Conservation (phyloP, 2,113 vertebrate species). For the Corvus cornix region DNA sequence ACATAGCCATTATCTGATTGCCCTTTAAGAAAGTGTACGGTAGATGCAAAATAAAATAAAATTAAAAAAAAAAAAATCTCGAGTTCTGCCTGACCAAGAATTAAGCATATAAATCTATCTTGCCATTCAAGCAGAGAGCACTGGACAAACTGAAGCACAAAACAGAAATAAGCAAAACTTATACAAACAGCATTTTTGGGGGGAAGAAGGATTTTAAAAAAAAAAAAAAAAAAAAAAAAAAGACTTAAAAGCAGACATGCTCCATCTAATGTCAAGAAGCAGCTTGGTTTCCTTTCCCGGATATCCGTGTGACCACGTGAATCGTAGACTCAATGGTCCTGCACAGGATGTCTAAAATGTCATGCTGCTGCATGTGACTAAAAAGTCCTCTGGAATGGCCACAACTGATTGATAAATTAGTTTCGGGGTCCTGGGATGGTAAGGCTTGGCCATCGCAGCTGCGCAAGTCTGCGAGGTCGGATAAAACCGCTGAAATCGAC, state of each 20-base stretch:
- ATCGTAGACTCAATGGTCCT: slow-evolving; percentile 96
- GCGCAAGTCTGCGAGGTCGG: slow-evolving; percentile 80
- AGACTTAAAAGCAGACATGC: slow-evolving; percentile 78
- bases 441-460: slow-evolving; percentile 81
- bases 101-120: slow-evolving; percentile 83
- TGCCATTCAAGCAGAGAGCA: slow-evolving; percentile 89
- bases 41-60: slow-evolving; percentile 77
- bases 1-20: slow-evolving; percentile 87
- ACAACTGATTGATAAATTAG: slow-evolving; percentile 73
- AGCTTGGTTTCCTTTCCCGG: slow-evolving; percentile 83
- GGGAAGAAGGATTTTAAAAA: neutral
- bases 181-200: slow-evolving; percentile 73
- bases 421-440: slow-evolving; percentile 81
- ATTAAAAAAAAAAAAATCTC: slow-evolving; percentile 50
- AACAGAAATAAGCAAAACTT: slow-evolving; percentile 83
- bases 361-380: slow-evolving; percentile 83
- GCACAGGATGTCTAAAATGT: slow-evolving; percentile 95
- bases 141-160: slow-evolving; percentile 87
- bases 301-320: slow-evolving; percentile 91
- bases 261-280: slow-evolving; percentile 92
- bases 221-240: neutral
- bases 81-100: slow-evolving; percentile 82
- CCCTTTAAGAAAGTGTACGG: slow-evolving; percentile 88
- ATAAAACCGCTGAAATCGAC: slow-evolving; percentile 78
- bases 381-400: slow-evolving; percentile 85